Percentiles rank a stretch among this genome's conserved stretches.
phyloP scores from a whole-genome alignment of 2,113 vertebrate species.

The Bufo bufo region DNA sequence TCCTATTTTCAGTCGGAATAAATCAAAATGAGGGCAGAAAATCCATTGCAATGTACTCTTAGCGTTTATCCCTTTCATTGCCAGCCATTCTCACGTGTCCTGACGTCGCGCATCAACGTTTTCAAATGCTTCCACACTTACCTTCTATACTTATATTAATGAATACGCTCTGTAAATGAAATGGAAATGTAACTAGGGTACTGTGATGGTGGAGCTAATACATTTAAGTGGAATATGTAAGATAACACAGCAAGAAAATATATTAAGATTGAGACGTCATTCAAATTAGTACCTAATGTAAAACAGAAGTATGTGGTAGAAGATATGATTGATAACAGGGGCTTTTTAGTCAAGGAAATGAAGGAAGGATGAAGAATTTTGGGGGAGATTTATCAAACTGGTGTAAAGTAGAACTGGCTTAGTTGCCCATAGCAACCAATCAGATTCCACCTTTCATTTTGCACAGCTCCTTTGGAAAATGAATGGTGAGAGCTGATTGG shows the following conservation, averaged over 20 bases:
- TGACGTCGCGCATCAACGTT: background rate
- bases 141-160: background rate
- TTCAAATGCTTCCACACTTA: background rate
- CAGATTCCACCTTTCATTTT: no score
- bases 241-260: background rate
- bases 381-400: no score
- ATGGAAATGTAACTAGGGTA: background rate
- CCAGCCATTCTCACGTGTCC: background rate
- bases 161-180: background rate
- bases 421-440: no score
- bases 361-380: no score
- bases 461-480: no score
- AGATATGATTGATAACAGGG: background rate
- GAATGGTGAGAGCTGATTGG: no score
- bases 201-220: background rate
- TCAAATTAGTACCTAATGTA: slow-evolving; percentile 24
- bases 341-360: background rate
- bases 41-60: slow-evolving; percentile 16
- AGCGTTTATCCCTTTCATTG: background rate
- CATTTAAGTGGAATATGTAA: slow-evolving; percentile 8
- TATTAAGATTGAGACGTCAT: background rate
- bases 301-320: background rate
- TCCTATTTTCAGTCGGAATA: background rate
- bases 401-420: no score
- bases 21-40: slow-evolving; percentile 29